Evolutionary conservation across 2,888 invertebrate genomes (phyloP), one percentile per base, ranked within the genome.

Genomic region (Coremacera marginata): DNA sequence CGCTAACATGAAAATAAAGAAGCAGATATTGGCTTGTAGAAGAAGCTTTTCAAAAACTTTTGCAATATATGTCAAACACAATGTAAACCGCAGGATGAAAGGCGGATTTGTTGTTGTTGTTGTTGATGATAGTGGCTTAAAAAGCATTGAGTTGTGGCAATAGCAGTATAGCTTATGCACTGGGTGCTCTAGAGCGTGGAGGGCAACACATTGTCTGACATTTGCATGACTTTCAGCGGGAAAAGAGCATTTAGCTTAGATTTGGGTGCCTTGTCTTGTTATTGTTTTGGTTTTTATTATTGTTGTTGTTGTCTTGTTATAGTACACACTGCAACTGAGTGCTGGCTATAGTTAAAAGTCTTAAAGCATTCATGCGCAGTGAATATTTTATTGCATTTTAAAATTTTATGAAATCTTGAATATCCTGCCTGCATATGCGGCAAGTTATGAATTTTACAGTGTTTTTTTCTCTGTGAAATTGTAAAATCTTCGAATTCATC

Each of bases 81-180:
- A 84, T 84, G 85, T 84, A 84, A 86, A 86, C 86, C 86, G 84
- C 86, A 85, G 85, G 84, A 85, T 86, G 84, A 85, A 83, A 84
- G 84, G 55, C n/a, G 73, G 37, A 68, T 70, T 65, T 44, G 60
- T 44, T 62, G 31, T n/a, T 31, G 34, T 14, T 25, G 2, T 25
- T n/a, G 31, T n/a, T 31, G 63, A 1, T 25, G 1, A 3, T 31
- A n/a, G 27, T 31, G 34, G 63, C n/a, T 31, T 25, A 31, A 16
- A 14, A 8, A 63, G 16, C 62, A 62, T 11, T 22, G 31, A n/a
- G 31, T 5, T 16, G 62, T 62, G 11, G 7, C 62, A 19, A 19
- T 55, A 16, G 2, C 8, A 9, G n/a, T n/a, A 5, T 19, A 22
- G 55, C n/a, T 55, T 55, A 19, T 55, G 8, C 19, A 19, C 19